Base-by-base conservation (phyloP, 37 sponge, comb jelly and placozoan species). In the Spongia lamella region DNA sequence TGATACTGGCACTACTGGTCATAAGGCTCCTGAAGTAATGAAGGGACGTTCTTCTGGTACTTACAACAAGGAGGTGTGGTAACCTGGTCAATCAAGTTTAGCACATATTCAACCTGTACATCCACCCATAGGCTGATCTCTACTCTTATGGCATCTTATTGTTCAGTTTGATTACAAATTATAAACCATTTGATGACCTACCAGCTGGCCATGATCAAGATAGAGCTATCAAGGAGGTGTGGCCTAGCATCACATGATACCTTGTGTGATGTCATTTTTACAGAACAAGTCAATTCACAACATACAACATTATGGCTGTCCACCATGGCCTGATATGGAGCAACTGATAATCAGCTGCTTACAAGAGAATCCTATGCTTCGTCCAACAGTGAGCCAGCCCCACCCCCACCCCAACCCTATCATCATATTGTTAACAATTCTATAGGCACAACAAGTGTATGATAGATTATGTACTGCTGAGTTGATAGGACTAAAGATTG, bases 291-390 rank as follows among this genome's bases (percentile, higher is more conserved):
- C 80, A 3, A 86, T 91, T 29, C 66, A 61, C 36, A 75, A 61
- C 47, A 53, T 86, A 2, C 64, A 70, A 33, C 72, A 83, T 14
- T 91, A 86, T 68, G 92, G 92, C 19, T 86, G 84, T 69, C 61
- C 87, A 0, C 81, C 87, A 4, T 91, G 92, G 92, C 92, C 92
- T 1, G 92, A 91, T 61, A 86, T 91, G 84, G 84, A 91, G 72
- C 87, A 91, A 24, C 68, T 91, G 19, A 82, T 86, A 54, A 68
- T n/a, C 2, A 68, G 86, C 56, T 86, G 87, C 60, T 72, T 91
- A 7, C 92, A 91, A 71, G 86, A 83, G 76, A 30, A 0, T 19
- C 87, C 92, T 32, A 64, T 15, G 6, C 20, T 80, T 34, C 58
- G 92, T 2, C 92, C 92, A 20, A 35, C 64, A 20, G 75, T 59